Evolutionary conservation across 2,888 invertebrate genomes (phyloP).

Genomic region (Marronus borbonicus): DNA sequence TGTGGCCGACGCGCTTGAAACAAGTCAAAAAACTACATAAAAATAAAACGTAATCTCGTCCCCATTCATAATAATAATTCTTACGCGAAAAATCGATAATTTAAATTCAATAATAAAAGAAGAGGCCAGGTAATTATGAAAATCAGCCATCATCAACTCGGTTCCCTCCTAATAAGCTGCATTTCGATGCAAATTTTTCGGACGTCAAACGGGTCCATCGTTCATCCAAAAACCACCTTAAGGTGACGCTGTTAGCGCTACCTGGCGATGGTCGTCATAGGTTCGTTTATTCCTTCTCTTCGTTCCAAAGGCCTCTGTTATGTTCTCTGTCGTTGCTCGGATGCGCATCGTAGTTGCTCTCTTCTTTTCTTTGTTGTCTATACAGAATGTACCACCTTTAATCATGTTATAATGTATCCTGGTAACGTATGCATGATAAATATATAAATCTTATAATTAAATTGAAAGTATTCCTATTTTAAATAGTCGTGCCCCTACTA

Average conservation of each 20-base stretch:
- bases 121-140: constrained; percentile 12
- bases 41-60: no score
- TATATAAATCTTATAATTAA: no score
- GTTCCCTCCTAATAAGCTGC: constrained; percentile 7
- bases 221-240: neutral
- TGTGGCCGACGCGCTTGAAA: no score
- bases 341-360: neutral
- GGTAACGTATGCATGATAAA: no score
- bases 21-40: no score
- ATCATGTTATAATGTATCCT: no score
- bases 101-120: constrained; percentile 19
- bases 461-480: no score
- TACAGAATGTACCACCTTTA: neutral
- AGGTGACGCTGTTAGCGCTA: constrained; percentile 5
- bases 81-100: neutral
- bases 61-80: constrained; percentile 9
- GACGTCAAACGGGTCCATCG: neutral
- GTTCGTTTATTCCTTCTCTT: neutral
- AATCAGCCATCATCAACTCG: constrained; percentile 15
- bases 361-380: neutral
- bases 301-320: neutral
- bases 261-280: neutral
- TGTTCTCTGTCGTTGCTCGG: neutral
- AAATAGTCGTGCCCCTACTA: no score
- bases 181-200: constrained; percentile 23